phyloP scores from a whole-genome alignment of 2,797 vertebrate genomes.

The Stomatorhinus walkeri region DNA sequence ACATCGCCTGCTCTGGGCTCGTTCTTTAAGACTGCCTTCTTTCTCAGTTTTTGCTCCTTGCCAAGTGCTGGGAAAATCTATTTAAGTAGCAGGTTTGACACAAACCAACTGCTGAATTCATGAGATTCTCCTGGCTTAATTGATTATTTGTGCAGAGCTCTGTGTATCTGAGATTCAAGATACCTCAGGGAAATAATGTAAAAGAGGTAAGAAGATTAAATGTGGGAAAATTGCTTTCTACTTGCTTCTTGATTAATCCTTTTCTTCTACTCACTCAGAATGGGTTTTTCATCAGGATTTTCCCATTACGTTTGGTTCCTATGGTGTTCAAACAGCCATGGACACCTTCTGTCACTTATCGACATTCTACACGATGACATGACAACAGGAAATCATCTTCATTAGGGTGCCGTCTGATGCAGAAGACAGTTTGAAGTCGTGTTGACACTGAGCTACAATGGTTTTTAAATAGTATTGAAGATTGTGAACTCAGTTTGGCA shows the following conservation, averaged over 20 bases:
- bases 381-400: conserved; percentile 37
- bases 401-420: conserved; percentile 35
- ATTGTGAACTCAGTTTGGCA: background rate
- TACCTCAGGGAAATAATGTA: conserved; percentile 74
- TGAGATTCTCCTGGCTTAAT: conserved; percentile 68
- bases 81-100: conserved; percentile 59
- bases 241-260: conserved; percentile 69
- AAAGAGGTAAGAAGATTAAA: conserved; percentile 83
- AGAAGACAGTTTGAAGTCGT: background rate
- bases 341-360: conserved; percentile 34
- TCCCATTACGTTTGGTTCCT: conserved; percentile 51
- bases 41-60: conserved; percentile 36
- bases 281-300: conserved; percentile 62
- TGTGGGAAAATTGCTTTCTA: conserved; percentile 70
- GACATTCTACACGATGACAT: conserved; percentile 43
- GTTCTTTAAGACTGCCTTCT: background rate
- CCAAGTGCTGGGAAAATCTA: conserved; percentile 53
- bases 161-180: conserved; percentile 65
- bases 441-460: background rate
- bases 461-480: background rate
- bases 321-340: conserved; percentile 57
- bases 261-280: conserved; percentile 59
- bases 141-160: conserved; percentile 68
- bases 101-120: conserved; percentile 59
- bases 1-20: background rate